These are phyloP conservation scores for Eristalinus aeneus DNA, from an alignment of 2,888 invertebrate species.

Conservation along the genomic window DNA sequence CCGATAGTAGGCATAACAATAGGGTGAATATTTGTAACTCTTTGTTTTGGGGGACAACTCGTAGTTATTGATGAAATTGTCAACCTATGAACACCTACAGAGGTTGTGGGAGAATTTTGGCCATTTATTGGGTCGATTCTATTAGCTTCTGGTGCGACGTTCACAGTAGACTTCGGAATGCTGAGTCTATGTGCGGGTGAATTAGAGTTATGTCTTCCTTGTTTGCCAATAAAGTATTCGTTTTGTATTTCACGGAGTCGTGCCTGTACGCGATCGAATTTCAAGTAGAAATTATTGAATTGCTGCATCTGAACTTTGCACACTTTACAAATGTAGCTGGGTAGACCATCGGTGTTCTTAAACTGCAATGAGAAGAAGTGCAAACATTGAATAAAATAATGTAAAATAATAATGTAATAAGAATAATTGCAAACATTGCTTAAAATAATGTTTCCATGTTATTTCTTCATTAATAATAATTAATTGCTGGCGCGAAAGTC, in stretches of 20 bases:
- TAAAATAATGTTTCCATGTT: too few species aligned
- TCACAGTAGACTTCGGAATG: background rate
- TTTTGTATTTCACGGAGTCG: slow-evolving; percentile 13
- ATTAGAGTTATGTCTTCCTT: background rate
- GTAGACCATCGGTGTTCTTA: slow-evolving; percentile 36
- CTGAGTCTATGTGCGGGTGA: background rate
- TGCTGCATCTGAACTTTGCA: slow-evolving; percentile 60
- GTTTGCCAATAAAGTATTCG: slow-evolving; percentile 15
- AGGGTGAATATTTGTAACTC: too few species aligned
- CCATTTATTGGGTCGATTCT: background rate
- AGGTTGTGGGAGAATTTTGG: background rate
- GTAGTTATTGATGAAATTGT: background rate
- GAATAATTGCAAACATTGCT: too few species aligned
- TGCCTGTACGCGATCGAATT: slow-evolving; percentile 13
- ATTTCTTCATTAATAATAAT: too few species aligned
- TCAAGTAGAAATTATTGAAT: slow-evolving; percentile 56
- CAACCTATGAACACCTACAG: background rate
- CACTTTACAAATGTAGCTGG: slow-evolving; percentile 50
- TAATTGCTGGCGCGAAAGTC: too few species aligned
- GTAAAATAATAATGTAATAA: too few species aligned
- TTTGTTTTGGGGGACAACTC: background rate
- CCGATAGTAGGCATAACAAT: background rate
- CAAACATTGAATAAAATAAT: background rate
- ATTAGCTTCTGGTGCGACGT: background rate
- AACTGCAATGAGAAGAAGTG: slow-evolving; percentile 34